Conservation (phyloP, 2,797 vertebrate genomes). For the Melanogrammus aeglefinus region DNA sequence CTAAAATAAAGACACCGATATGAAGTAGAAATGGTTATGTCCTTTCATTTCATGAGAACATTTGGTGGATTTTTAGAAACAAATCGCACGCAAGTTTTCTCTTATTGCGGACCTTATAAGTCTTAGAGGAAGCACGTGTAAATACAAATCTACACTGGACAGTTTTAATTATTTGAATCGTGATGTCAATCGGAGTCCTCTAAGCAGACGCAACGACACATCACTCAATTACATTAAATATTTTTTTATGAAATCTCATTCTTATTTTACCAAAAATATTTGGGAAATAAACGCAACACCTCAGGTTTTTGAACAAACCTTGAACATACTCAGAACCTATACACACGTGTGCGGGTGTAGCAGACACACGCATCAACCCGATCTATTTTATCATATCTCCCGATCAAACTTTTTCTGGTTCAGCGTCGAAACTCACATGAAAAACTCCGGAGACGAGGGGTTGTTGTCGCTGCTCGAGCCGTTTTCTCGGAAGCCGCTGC, state of each 20-base stretch:
- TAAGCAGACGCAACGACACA: too few relatives aligned
- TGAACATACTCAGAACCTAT: constrained; percentile 7
- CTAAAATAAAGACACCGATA: constrained; percentile 22
- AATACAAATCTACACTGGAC: too few relatives aligned
- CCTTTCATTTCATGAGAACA: background rate
- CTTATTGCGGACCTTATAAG: too few relatives aligned
- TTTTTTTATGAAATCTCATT: constrained; percentile 19
- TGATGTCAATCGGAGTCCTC: too few relatives aligned
- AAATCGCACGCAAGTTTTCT: too few relatives aligned
- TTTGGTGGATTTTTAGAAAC: too few relatives aligned
- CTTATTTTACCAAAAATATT: constrained; percentile 26
- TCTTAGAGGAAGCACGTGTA: too few relatives aligned
- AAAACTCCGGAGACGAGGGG: constrained; percentile 98
- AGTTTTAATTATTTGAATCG: too few relatives aligned
- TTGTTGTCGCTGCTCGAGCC: constrained; percentile 96
- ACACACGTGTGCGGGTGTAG: too few relatives aligned
- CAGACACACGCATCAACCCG: too few relatives aligned
- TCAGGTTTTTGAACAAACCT: constrained; percentile 7
- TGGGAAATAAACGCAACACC: constrained; percentile 22
- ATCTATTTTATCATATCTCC: constrained; percentile 15
- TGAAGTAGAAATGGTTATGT: constrained; percentile 41
- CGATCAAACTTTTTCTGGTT: constrained; percentile 69
- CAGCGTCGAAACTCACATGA: constrained; percentile 92
- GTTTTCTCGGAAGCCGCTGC: constrained; percentile 94
- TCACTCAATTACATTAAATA: too few relatives aligned